Conservation (phyloP, 2,113 vertebrate genomes). For the Puffinus mauretanicus region DNA sequence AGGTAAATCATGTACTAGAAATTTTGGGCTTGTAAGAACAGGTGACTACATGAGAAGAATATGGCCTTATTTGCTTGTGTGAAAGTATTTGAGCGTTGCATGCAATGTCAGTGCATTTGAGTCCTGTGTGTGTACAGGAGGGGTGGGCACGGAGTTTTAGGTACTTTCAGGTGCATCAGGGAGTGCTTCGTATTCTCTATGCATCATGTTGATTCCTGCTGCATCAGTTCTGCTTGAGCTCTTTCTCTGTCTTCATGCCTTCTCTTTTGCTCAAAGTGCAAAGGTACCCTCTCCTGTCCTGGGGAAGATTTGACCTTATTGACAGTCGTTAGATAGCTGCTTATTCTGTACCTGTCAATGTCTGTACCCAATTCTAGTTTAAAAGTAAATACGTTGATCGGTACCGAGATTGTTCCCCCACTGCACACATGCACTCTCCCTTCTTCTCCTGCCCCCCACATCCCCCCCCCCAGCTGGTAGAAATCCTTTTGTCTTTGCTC, state of each 20-base stretch:
- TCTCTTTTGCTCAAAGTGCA: background rate
- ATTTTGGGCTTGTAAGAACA: background rate
- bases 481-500: background rate
- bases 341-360: background rate
- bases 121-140: background rate
- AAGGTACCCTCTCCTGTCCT: background rate
- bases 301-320: background rate
- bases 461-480: background rate
- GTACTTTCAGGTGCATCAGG: background rate
- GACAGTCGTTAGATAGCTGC: background rate
- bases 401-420: background rate
- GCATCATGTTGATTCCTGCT: background rate
- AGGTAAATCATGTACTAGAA: constrained; percentile 1
- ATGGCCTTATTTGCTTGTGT: background rate
- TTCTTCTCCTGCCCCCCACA: too few relatives aligned
- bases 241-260: background rate
- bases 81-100: background rate
- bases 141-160: background rate
- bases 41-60: background rate
- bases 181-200: background rate
- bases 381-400: background rate
- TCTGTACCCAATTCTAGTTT: background rate
- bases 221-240: background rate
- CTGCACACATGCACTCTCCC: background rate
- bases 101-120: background rate